Conservation (phyloP, 2,797 vertebrate species). For the Rhadinocentrus ornatus region DNA sequence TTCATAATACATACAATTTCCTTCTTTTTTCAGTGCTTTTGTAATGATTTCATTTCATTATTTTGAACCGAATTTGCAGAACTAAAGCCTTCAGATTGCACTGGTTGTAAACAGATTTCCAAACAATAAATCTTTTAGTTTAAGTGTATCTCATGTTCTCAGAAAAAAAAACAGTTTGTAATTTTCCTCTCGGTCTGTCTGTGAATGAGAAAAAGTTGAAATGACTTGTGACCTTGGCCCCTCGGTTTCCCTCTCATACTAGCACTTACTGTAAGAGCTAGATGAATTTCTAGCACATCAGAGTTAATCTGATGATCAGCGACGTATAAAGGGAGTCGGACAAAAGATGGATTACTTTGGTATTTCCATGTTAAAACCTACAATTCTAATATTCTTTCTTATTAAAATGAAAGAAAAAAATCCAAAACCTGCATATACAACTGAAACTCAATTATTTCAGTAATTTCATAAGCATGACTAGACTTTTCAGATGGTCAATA, state of each 20-base stretch:
- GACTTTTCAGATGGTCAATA: no score
- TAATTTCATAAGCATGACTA: no score
- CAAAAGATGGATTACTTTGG: no score
- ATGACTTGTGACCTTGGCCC: background rate
- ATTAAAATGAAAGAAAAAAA: no score
- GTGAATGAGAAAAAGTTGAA: background rate
- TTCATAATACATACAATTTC: background rate
- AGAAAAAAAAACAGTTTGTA: background rate
- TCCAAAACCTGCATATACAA: no score
- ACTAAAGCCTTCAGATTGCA: background rate
- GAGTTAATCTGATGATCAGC: background rate
- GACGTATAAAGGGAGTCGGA: no score
- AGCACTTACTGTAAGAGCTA: no score
- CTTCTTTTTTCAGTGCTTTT: background rate
- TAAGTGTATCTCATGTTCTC: background rate
- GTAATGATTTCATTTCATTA: background rate
- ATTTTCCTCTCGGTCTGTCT: background rate
- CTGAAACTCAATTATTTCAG: no score
- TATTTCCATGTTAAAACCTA: no score
- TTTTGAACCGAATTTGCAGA: background rate
- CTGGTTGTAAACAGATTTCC: background rate
- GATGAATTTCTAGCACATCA: background rate
- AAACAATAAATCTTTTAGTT: background rate
- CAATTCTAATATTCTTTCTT: no score
- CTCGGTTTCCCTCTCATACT: no score